These are phyloP conservation scores for Paratilapia polleni DNA, from an alignment of 2,113 vertebrate genomes.

Conservation along the genomic window DNA sequence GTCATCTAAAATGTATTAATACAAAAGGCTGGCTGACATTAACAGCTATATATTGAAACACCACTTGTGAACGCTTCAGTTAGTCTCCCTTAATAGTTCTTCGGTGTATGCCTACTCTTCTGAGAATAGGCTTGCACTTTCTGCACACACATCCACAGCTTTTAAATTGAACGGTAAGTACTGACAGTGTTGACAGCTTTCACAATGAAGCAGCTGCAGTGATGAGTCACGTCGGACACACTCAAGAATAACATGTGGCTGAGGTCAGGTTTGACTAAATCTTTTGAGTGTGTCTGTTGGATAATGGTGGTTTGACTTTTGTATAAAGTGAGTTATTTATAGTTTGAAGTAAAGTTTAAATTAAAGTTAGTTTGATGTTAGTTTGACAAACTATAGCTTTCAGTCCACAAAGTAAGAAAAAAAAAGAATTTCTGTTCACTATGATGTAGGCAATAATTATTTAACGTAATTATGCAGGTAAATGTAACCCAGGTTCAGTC, in stretches of 20 bases:
- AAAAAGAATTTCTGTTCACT: no score
- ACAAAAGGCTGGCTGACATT: neutral
- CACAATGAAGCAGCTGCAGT: conserved; percentile 10
- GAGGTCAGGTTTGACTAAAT: conserved; percentile 9
- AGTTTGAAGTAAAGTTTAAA: neutral
- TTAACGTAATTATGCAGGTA: neutral
- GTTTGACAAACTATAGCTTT: neutral
- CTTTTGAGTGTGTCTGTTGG: neutral
- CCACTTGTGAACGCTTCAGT: neutral
- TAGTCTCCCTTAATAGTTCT: neutral
- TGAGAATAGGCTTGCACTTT: neutral
- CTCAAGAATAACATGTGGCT: conserved; percentile 1
- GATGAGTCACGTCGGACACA: neutral
- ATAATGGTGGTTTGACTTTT: neutral
- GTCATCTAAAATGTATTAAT: neutral
- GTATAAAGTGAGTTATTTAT: neutral
- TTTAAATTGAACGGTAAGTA: neutral
- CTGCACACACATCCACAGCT: neutral
- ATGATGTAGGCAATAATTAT: neutral
- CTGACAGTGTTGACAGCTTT: conserved; percentile 4
- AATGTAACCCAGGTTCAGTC: neutral
- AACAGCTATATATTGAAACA: neutral
- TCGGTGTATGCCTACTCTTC: neutral
- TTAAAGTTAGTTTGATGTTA: neutral
- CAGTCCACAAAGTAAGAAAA: no score